These are phyloP conservation scores for Halcyon badia DNA, from an alignment of 2,797 vertebrate genomes.

Conservation along the genomic window DNA sequence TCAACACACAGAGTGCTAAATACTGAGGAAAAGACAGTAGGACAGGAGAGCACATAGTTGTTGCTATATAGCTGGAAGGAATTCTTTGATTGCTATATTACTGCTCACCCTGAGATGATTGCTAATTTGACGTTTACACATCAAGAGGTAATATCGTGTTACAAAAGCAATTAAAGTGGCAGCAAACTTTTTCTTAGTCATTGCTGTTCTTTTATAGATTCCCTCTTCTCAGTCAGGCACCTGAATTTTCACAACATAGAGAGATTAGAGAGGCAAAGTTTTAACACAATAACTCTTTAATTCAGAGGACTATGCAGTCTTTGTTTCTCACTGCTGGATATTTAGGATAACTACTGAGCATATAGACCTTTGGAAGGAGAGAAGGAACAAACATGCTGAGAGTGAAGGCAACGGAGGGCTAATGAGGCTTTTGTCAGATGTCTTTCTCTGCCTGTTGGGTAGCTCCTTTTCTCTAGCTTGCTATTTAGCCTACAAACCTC, in stretches of 20 bases:
- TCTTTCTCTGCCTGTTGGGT: neutral
- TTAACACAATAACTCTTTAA: neutral
- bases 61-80: neutral
- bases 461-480: neutral
- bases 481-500: neutral
- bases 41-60: neutral
- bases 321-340: slow-evolving; percentile 8
- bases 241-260: neutral
- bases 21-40: neutral
- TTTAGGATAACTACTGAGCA: neutral
- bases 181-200: neutral
- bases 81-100: neutral
- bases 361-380: neutral
- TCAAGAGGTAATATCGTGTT: neutral
- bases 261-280: neutral
- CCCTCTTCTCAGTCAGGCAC: neutral
- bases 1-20: neutral
- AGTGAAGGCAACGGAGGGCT: slow-evolving; percentile 14
- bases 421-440: slow-evolving; percentile 28
- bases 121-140: slow-evolving; percentile 43
- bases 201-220: neutral
- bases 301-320: neutral
- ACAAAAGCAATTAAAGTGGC: slow-evolving; percentile 1
- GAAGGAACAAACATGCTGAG: neutral
- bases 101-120: neutral